Evolutionary conservation across 2,113 vertebrate species (phyloP).

Genomic region (Circaetus gallicus): DNA sequence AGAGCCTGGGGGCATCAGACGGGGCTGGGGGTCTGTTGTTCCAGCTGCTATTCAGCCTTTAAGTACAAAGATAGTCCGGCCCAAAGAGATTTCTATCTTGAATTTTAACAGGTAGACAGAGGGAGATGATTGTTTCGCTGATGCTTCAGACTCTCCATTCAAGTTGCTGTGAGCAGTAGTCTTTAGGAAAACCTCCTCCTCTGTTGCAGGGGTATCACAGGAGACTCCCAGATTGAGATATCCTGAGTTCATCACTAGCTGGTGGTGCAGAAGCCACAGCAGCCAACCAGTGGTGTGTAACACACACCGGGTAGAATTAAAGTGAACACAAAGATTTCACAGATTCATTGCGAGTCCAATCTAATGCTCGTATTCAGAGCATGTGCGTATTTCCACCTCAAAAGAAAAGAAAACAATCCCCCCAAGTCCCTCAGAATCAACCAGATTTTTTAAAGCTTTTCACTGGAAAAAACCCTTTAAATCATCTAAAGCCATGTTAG

Average conservation of each 20-base stretch:
- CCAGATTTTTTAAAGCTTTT: background rate
- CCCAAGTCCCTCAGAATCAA: background rate
- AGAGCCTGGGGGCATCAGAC: background rate
- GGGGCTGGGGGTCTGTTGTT: background rate
- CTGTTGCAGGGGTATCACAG: background rate
- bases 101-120: background rate
- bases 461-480: background rate
- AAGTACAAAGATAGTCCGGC: background rate
- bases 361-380: background rate
- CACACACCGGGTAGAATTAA: background rate
- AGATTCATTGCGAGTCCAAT: background rate
- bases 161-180: background rate
- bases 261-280: background rate
- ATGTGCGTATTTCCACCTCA: background rate
- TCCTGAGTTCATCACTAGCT: background rate
- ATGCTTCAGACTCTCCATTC: background rate
- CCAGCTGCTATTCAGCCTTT: background rate
- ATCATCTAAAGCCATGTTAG: background rate
- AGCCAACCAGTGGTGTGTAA: background rate
- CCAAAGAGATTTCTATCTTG: constrained; percentile 14
- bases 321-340: background rate
- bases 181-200: background rate
- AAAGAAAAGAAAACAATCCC: background rate
- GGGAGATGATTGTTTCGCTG: background rate
- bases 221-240: background rate